Evolutionary conservation across 2,797 vertebrate species (phyloP).

Genomic region (Falco rusticolus): DNA sequence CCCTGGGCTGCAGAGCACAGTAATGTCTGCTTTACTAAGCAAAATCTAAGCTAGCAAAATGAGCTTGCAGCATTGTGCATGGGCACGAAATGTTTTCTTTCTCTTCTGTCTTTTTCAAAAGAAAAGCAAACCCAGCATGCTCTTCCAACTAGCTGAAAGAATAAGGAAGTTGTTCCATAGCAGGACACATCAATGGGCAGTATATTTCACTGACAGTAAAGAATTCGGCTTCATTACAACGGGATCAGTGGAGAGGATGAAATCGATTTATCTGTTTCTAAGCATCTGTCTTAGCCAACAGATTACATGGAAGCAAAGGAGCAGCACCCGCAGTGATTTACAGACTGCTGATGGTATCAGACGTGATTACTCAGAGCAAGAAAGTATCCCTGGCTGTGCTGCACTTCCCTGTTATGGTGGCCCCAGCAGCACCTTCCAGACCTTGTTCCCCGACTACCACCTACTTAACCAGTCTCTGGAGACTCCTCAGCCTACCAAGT

Average conservation of each 20-base stretch:
- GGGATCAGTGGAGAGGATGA: neutral
- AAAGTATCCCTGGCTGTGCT: neutral
- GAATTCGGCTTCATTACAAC: neutral
- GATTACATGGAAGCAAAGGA: neutral
- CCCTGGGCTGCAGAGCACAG: neutral
- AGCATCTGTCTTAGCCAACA: neutral
- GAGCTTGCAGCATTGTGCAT: neutral
- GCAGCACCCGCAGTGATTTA: neutral
- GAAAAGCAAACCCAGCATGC: neutral
- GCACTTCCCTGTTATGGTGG: neutral
- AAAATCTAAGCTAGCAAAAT: neutral
- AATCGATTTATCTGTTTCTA: neutral
- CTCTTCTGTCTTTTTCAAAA: conserved; percentile 46
- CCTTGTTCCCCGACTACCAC: neutral
- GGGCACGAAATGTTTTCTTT: neutral
- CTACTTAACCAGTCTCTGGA: neutral
- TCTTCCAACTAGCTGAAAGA: neutral
- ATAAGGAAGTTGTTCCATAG: neutral
- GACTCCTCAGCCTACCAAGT: neutral
- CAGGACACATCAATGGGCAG: neutral
- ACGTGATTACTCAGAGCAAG: neutral
- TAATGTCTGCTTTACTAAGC: neutral
- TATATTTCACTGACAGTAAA: neutral
- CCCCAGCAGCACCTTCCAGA: neutral
- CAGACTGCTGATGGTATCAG: neutral